phyloP scores from a whole-genome alignment of 2,113 vertebrate species.

The Bothrops jararaca region DNA sequence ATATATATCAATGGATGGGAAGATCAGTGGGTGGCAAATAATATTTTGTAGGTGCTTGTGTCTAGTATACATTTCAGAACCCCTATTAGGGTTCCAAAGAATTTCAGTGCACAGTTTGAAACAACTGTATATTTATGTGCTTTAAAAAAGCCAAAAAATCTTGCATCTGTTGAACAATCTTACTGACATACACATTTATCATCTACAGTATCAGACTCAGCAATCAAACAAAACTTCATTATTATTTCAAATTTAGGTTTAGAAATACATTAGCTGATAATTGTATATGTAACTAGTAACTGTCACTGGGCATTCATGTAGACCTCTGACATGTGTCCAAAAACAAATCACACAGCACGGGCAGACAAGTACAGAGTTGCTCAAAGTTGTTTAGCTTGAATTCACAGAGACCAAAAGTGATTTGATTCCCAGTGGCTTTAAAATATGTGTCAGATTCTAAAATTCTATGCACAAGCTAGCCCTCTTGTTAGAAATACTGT shows the following conservation, averaged over 20 bases:
- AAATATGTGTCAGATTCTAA: conserved; percentile 35
- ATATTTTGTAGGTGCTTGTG: neutral
- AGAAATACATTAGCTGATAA: neutral
- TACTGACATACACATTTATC: neutral
- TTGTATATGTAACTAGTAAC: neutral
- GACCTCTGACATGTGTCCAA: conserved; percentile 1
- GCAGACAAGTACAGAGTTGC: neutral
- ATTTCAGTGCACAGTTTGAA: neutral
- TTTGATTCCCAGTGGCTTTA: conserved; percentile 47
- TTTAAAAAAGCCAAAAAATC: neutral
- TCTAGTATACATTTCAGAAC: neutral
- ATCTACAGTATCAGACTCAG: neutral
- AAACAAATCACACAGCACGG: neutral
- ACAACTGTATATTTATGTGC: neutral
- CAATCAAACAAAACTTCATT: conserved; percentile 11
- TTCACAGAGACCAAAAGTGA: conserved; percentile 28
- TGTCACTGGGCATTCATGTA: neutral
- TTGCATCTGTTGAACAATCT: neutral
- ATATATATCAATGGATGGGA: neutral
- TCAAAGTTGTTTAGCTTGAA: conserved; percentile 16
- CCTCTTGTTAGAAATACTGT: conserved; percentile 29
- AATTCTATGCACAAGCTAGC: conserved; percentile 35
- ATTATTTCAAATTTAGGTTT: neutral
- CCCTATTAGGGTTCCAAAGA: neutral
- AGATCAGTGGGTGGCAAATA: neutral